Evolutionary conservation across 2,888 invertebrate species (phyloP).

Genomic region (Galeruca laticollis): DNA sequence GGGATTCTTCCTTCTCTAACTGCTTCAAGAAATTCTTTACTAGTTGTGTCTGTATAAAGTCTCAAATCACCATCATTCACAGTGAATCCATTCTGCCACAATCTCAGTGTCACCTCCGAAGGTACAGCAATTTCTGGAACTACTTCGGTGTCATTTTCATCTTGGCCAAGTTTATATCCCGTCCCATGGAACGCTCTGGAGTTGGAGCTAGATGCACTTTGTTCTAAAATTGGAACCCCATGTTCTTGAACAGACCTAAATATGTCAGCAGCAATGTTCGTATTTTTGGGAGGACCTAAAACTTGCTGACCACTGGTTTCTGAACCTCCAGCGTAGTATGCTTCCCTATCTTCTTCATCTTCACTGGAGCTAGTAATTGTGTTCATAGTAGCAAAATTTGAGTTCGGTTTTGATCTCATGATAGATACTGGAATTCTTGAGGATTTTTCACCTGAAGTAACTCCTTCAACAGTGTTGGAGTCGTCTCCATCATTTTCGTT

Average conservation of each 20-base stretch:
- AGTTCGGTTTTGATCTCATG: constrained; percentile 58
- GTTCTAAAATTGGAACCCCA: constrained; percentile 74
- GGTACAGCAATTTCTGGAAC: constrained; percentile 64
- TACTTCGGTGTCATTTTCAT: constrained; percentile 72
- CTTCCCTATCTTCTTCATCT: constrained; percentile 80
- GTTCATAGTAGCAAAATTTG: constrained; percentile 74
- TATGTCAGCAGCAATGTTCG: constrained; percentile 89
- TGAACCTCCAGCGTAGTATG: constrained; percentile 97
- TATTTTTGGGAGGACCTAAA: constrained; percentile 87
- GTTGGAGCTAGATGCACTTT: constrained; percentile 58
- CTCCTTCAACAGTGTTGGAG: constrained; percentile 58
- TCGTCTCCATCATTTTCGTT: constrained; percentile 78
- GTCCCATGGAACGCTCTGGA: constrained; percentile 73
- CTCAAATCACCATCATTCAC: constrained; percentile 91
- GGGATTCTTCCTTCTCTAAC: constrained; percentile 91
- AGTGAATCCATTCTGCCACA: constrained; percentile 97
- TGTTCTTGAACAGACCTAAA: constrained; percentile 90
- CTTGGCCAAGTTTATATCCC: constrained; percentile 79
- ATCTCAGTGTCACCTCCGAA: constrained; percentile 77
- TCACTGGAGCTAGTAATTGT: constrained; percentile 73
- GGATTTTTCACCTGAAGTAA: constrained; percentile 48
- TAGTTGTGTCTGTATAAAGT: constrained; percentile 85
- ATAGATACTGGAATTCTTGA: constrained; percentile 48
- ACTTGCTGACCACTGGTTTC: constrained; percentile 95
- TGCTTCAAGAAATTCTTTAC: constrained; percentile 87